phyloP scores from a whole-genome alignment of 2,797 vertebrate species.

The Gastrophryne carolinensis region DNA sequence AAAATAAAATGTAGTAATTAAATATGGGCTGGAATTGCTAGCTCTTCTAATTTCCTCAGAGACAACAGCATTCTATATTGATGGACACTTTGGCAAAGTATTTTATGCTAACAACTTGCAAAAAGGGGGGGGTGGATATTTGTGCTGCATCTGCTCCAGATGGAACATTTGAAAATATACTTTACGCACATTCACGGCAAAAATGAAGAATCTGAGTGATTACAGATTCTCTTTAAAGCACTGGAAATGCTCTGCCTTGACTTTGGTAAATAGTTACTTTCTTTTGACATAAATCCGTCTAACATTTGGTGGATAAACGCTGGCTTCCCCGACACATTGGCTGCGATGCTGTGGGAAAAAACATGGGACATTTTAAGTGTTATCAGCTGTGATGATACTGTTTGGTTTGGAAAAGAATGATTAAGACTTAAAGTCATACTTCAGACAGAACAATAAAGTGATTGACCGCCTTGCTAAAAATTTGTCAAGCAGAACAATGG shows the following conservation, averaged over 20 bases:
- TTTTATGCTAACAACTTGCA: constrained; percentile 3
- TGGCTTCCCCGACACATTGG: too few species aligned
- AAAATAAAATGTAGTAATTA: constrained; percentile 31
- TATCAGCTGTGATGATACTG: too few species aligned
- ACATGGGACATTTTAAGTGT: too few species aligned
- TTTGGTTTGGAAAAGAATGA: too few species aligned
- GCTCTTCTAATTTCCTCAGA: constrained; percentile 26
- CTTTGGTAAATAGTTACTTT: too few species aligned
- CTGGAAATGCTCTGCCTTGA: constrained; percentile 3
- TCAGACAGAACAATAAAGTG: too few species aligned
- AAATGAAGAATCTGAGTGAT: constrained; percentile 1
- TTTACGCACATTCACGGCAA: neutral
- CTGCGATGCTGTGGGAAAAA: too few species aligned
- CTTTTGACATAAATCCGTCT: too few species aligned
- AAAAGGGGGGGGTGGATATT: neutral
- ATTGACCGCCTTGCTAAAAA: too few species aligned
- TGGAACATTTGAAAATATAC: neutral
- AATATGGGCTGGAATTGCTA: constrained; percentile 3
- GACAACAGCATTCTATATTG: constrained; percentile 28
- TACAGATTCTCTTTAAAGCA: constrained; percentile 9
- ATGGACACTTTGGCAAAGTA: constrained; percentile 1
- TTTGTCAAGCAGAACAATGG: too few species aligned
- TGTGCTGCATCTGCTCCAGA: constrained; percentile 8
- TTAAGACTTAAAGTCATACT: too few species aligned
- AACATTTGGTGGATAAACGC: too few species aligned